Percentiles rank a stretch among this genome's conserved stretches.
These are phyloP conservation scores for Pipa parva DNA, from an alignment of 2,113 vertebrate species.

Conservation along the genomic window DNA sequence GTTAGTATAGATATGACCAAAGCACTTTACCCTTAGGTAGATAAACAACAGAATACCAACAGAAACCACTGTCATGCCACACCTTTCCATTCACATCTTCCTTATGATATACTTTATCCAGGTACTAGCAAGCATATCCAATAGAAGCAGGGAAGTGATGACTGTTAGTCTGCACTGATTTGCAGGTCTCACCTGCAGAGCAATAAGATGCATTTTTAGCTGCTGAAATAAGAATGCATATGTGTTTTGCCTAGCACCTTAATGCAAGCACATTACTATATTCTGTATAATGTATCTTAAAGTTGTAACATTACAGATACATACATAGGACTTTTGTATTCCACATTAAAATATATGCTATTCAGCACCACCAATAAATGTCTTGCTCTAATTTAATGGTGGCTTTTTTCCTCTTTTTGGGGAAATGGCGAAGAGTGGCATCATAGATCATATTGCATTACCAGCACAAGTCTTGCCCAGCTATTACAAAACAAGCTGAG, in stretches of 20 bases:
- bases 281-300: background rate
- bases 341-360: background rate
- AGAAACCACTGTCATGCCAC: too few relatives aligned
- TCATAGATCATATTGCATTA: too few relatives aligned
- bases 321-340: background rate
- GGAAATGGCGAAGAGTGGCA: too few relatives aligned
- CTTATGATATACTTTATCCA: conserved; percentile 2
- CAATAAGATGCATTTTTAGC: conserved; percentile 21
- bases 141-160: conserved; percentile 1
- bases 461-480: too few relatives aligned
- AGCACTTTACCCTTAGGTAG: background rate
- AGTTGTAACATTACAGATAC: too few relatives aligned
- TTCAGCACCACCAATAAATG: too few relatives aligned
- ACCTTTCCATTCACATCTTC: conserved; percentile 11
- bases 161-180: conserved; percentile 31
- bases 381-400: too few relatives aligned
- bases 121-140: conserved; percentile 12
- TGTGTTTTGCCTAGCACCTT: conserved; percentile 1
- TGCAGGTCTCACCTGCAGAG: conserved; percentile 7
- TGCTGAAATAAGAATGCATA: background rate
- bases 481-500: too few relatives aligned
- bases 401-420: too few relatives aligned
- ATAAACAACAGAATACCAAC: too few relatives aligned
- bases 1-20: background rate
- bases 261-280: background rate